phyloP scores from a whole-genome alignment of 1,140 invertebrate genomes.

The Copidosoma floridanum region DNA sequence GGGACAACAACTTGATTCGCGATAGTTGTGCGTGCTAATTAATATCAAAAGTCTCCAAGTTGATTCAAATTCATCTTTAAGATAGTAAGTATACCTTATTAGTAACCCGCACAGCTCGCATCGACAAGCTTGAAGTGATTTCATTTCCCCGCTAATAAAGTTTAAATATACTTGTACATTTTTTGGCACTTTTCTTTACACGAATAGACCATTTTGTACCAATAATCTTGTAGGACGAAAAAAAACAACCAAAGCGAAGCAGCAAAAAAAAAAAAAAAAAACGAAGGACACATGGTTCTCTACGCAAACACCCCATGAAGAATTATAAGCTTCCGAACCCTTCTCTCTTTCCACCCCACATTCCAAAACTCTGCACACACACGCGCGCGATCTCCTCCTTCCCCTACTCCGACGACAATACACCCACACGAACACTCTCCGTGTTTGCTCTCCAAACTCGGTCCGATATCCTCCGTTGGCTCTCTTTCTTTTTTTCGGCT shows the following conservation, averaged over 20 bases:
- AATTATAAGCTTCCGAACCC: constrained; percentile 36
- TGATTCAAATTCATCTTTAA: too few species aligned
- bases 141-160: too few species aligned
- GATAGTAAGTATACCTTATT: too few species aligned
- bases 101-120: too few species aligned
- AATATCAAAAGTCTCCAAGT: too few species aligned
- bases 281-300: too few species aligned
- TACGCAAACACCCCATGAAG: constrained; percentile 34
- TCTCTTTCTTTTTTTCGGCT: background rate
- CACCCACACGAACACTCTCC: background rate
- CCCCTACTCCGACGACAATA: background rate
- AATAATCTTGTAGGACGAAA: background rate
- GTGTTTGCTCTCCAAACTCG: constrained; percentile 9
- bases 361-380: background rate
- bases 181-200: constrained; percentile 7
- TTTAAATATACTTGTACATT: too few species aligned
- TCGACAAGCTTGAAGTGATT: too few species aligned
- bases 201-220: constrained; percentile 11
- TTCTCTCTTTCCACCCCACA: constrained; percentile 6
- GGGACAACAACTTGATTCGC: too few species aligned
- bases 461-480: constrained; percentile 1
- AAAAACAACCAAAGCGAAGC: background rate
- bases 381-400: background rate
- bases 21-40: too few species aligned
- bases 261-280: background rate